These are phyloP conservation scores for Rhinoraja longicauda DNA, from an alignment of 2,797 vertebrate genomes.

Conservation along the genomic window DNA sequence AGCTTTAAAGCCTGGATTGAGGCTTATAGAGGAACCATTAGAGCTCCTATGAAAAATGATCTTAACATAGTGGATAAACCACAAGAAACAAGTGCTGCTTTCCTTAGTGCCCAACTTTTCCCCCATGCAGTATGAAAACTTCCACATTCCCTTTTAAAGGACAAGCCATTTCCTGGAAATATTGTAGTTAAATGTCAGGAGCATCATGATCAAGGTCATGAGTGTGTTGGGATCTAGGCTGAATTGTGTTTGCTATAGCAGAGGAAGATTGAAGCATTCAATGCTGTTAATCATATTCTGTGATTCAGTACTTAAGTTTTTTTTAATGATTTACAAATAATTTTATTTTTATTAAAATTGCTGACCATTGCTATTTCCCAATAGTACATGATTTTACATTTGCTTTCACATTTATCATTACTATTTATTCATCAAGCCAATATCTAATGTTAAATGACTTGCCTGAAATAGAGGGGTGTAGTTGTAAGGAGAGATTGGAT, in stretches of 20 bases:
- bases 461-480: no score
- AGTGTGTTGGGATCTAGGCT: not conserved
- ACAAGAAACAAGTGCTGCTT: not conserved
- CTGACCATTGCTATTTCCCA: not conserved
- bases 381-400: not conserved
- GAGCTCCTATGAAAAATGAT: not conserved
- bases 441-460: not conserved
- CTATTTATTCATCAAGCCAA: not conserved
- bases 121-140: not conserved
- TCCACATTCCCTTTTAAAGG: no score
- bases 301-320: not conserved
- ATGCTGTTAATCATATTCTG: not conserved
- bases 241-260: not conserved
- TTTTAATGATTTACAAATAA: not conserved
- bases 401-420: not conserved
- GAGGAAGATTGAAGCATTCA: not conserved
- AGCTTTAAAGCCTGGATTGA: no score
- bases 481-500: no score
- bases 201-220: not conserved
- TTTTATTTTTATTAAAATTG: not conserved
- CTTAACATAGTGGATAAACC: not conserved
- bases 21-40: not conserved
- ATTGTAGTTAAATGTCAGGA: not conserved
- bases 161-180: not conserved
- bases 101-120: not conserved